Conservation (phyloP, 2,113 vertebrate species). For the Pipa parva region DNA sequence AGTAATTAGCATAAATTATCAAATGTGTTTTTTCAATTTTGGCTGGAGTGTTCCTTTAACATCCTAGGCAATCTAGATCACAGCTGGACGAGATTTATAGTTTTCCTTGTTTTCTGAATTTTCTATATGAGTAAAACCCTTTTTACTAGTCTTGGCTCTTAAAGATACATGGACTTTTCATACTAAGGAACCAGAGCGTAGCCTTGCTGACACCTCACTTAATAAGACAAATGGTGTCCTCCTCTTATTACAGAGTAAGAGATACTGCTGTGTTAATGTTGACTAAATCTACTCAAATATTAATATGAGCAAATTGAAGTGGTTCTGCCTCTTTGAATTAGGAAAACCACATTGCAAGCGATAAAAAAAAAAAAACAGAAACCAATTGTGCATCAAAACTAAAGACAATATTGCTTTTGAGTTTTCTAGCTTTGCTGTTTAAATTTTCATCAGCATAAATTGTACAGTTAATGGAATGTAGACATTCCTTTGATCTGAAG, state of each 20-base stretch:
- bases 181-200: not conserved
- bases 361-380: conserved; percentile 3
- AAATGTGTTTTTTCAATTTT: too few species aligned
- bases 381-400: conserved; percentile 30
- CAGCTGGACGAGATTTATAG: not conserved
- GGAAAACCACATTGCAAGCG: conserved; percentile 10
- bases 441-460: conserved; percentile 36
- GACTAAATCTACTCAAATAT: conserved; percentile 29
- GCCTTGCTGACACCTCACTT: conserved; percentile 17
- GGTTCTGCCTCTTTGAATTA: conserved; percentile 33
- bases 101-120: not conserved
- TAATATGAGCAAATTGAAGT: conserved; percentile 31
- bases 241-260: conserved; percentile 21
- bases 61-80: not conserved
- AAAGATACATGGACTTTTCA: conserved; percentile 16
- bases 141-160: not conserved
- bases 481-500: conserved; percentile 10
- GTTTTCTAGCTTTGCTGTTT: conserved; percentile 17
- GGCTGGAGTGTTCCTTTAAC: too few species aligned
- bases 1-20: too few species aligned
- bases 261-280: conserved; percentile 16
- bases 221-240: conserved; percentile 18
- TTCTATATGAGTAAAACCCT: not conserved
- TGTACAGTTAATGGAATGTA: conserved; percentile 5
- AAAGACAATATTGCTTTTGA: conserved; percentile 14